Evolutionary conservation across 2,113 vertebrate species (phyloP), one percentile per base, ranked within the genome.

Genomic region (Phrynosoma blainvillii): DNA sequence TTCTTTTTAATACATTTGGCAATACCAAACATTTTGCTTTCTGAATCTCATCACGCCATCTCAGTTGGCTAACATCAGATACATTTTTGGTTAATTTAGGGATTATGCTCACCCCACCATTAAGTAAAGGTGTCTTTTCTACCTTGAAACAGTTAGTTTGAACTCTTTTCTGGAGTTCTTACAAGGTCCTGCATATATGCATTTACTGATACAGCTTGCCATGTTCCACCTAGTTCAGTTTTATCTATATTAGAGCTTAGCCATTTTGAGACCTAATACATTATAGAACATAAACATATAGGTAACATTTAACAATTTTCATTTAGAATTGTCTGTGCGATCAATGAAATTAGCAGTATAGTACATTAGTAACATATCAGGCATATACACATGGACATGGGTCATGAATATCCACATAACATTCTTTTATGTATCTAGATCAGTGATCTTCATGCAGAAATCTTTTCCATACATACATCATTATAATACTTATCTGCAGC

Each of bases 81-180:
- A 83, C 77, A 32, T 18, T 56, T 77, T 59, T 89, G 42, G 25
- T 11, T 86, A 52, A 62, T 77, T 86, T 12, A 70, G 52, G 59
- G 65, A 52, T 94, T 90, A 92, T 89, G 89, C 93, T 91, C 88
- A 78, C 86, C 84, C 23, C 84, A 79, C 25, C 86, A 84, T 68
- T 59, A 79, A 87, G 87, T 0, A 5, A 68, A 89, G 84, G 32
- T 86, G 85, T 78, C 78, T 90, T 25, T 90, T 89, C 83, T 90
- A 89, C 80, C 54, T 82, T 52, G 65, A 66, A 89, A 87, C 40
- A 74, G 89, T 90, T 65, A 77, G 79, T 90, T 82, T 87, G 81
- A 91, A 77, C 42, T 84, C 13, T 3, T 0, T 40, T 40, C n/a
- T 66, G 30, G 47, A 47, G n/a, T 47, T 87, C 86, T 79, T 32